Base-by-base conservation (phyloP, 2,113 vertebrate species). In the Corydoras maculifer region DNA sequence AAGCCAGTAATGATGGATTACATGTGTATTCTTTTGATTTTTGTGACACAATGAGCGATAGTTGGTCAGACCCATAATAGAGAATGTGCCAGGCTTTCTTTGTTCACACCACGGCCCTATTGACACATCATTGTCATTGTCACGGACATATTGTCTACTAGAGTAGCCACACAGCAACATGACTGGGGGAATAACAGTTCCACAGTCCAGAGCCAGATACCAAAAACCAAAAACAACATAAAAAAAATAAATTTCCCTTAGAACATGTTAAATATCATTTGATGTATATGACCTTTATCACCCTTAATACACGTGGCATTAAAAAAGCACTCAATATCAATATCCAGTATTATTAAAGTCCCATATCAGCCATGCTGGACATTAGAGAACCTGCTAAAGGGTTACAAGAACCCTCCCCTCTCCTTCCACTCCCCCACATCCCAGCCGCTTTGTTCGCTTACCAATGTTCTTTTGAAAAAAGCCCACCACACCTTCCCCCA, bases 41-140 rank as follows among this genome's bases (percentile, higher is more conserved):
- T 25, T 76, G 63, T 74, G 35, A 73, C 31, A 12, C 48, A 83
- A 85, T 83, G 81, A 85, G 85, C 87, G 85, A 81, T 83, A 83
- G 78, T 77, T 82, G 73, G 81, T 80, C 82, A 79, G 29, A 4
- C 62, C n/a, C 66, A 88, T 83, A 88, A 87, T 82, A 68, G 76
- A 80, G 86, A 88, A 87, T 81, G 79, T 83, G 75, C 87, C 81
- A 84, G 88, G 86, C 79, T 79, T 80, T 78, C 84, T 86, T 86
- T 88, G 81, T 88, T 75, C 82, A 0, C 76, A 53, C 82, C 72
- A 75, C 71, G 74, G 69, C 78, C 82, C 86, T 84, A 84, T 83
- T 53, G 82, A 85, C 81, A 81, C 84, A 85, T 86, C 84, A 83
- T 74, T 74, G 65, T 75, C 82, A 84, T 88, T 88, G 86, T 89